phyloP scores from a whole-genome alignment of 2,797 vertebrate genomes.

The Enteromius unitaeniatus region DNA sequence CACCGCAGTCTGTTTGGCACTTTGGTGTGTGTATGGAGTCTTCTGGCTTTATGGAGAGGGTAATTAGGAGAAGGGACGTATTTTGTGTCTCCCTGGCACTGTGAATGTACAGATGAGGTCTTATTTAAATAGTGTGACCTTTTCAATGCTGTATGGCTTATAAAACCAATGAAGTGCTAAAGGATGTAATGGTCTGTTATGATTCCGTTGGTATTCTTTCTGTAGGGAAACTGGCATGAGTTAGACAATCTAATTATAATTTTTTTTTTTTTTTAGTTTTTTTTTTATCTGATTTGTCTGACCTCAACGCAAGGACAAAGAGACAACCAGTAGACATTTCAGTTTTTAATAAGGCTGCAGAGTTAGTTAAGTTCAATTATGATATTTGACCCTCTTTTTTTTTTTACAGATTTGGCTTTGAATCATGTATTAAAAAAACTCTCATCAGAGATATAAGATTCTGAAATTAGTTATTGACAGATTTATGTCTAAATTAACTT shows the following conservation, averaged over 20 bases:
- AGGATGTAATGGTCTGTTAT: conserved; percentile 45
- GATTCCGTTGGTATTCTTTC: conserved; percentile 19
- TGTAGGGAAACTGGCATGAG: conserved; percentile 35
- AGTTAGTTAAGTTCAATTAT: not conserved
- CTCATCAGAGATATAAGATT: no score
- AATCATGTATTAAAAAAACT: not conserved
- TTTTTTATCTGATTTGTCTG: conserved; percentile 20
- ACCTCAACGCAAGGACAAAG: conserved; percentile 16
- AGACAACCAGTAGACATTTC: not conserved
- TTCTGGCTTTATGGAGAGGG: conserved; percentile 17
- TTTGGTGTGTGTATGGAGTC: conserved; percentile 22
- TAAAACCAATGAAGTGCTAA: conserved; percentile 38
- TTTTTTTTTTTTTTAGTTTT: not conserved
- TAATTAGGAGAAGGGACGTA: conserved; percentile 51
- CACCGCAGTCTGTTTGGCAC: conserved; percentile 15
- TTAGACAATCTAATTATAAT: conserved; percentile 24
- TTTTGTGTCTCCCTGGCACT: conserved; percentile 49
- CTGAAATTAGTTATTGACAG: not conserved
- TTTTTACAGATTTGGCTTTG: not conserved
- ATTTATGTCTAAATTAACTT: not conserved
- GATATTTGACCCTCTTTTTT: not conserved
- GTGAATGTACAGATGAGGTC: conserved; percentile 40
- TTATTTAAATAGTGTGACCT: conserved; percentile 47
- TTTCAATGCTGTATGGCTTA: conserved; percentile 21
- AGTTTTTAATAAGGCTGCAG: not conserved